A percentile compares a stretch with the other conserved stretches of the same genome.
Conservation (phyloP, 2,113 vertebrate genomes). For the Halcyon malimbica region DNA sequence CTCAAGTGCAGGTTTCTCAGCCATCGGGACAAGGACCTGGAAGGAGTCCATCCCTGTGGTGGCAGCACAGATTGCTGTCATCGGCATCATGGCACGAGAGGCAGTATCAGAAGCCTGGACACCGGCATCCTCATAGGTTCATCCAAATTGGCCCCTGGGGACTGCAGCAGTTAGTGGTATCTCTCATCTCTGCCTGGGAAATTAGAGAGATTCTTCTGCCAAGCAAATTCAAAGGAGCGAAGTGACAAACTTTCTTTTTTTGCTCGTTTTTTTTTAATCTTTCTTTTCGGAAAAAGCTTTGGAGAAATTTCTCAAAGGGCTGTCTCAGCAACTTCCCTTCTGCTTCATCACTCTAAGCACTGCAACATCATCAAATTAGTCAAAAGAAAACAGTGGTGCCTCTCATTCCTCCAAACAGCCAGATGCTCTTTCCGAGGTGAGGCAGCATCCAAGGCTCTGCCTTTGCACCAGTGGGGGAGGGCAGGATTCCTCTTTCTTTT, state of each 20-base stretch:
- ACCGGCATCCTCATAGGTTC: neutral
- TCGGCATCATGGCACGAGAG: rapidly evolving
- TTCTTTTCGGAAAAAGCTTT: slow-evolving; percentile 39
- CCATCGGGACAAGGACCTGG: neutral
- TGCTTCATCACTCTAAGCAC: slow-evolving; percentile 50
- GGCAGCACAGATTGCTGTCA: neutral
- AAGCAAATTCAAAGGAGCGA: neutral
- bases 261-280: neutral
- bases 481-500: slow-evolving; percentile 26
- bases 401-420: slow-evolving; percentile 54
- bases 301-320: slow-evolving; percentile 60
- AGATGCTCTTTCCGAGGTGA: slow-evolving; percentile 53
- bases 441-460: neutral
- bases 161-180: neutral
- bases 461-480: neutral
- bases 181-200: neutral
- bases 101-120: rapidly evolving
- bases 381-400: slow-evolving; percentile 66
- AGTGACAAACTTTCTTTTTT: neutral
- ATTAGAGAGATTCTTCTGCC: neutral
- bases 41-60: rapidly evolving
- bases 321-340: slow-evolving; percentile 64
- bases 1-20: neutral
- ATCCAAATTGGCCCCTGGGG: neutral
- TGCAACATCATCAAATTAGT: slow-evolving; percentile 70